Evolutionary conservation across 2,888 invertebrate species (phyloP).

Genomic region (Scelioninae gen. 1): DNA sequence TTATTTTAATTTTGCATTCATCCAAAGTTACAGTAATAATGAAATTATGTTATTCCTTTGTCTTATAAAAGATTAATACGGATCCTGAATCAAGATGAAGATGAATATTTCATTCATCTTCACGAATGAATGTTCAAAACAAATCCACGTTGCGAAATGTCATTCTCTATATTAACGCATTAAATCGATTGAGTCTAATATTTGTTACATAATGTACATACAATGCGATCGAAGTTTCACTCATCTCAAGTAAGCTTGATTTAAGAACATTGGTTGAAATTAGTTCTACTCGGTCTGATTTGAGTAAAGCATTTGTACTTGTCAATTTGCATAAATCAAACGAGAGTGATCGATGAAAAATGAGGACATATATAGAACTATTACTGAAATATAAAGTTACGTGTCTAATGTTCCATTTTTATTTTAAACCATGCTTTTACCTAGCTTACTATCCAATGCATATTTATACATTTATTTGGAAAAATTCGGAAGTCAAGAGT

Average conservation of each 20-base stretch:
- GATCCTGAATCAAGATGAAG: neutral
- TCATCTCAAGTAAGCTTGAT: conserved; percentile 15
- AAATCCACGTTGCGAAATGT: conserved; percentile 8
- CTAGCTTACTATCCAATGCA: no score
- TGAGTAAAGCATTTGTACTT: no score
- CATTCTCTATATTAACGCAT: conserved; percentile 3
- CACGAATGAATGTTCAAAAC: conserved; percentile 1
- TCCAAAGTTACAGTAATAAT: neutral
- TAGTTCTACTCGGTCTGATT: no score
- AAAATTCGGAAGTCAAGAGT: no score
- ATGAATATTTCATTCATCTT: conserved; percentile 4
- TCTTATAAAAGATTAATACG: neutral
- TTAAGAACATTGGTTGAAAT: conserved; percentile 9
- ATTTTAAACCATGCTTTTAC: no score
- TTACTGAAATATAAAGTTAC: no score
- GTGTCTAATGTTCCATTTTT: no score
- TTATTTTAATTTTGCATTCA: neutral
- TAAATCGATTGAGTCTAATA: conserved; percentile 8
- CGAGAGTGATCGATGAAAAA: no score
- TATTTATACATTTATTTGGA: no score
- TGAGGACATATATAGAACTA: no score
- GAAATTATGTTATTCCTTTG: neutral
- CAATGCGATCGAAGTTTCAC: conserved; percentile 19
- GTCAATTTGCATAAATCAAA: no score
- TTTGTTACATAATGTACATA: conserved; percentile 31